phyloP scores from a whole-genome alignment of 2,888 invertebrate species.

The Tigriopus californicus region DNA sequence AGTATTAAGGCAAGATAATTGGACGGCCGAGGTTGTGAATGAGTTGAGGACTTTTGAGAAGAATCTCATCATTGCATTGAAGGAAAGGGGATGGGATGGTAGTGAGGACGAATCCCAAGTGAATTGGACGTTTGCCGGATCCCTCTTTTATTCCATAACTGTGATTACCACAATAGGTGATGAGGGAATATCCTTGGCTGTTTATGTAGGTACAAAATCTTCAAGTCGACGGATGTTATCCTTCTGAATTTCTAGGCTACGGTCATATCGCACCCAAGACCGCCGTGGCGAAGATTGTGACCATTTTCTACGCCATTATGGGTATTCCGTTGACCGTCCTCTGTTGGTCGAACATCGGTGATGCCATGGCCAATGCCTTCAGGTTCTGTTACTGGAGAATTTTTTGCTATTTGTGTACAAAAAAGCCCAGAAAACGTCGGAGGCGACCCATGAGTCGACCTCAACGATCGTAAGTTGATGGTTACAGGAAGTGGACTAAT shows the following conservation, averaged over 20 bases:
- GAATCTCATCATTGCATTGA: conserved; percentile 59
- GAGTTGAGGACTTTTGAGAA: conserved; percentile 42
- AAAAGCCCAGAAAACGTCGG: conserved; percentile 42
- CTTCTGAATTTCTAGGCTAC: conserved; percentile 45
- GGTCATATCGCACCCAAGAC: conserved; percentile 90
- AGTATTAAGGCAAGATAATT: conserved; percentile 51
- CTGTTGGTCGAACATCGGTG: conserved; percentile 84
- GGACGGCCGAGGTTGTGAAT: conserved; percentile 49
- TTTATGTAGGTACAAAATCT: too few species aligned
- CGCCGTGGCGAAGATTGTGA: conserved; percentile 76
- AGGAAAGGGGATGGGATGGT: conserved; percentile 75
- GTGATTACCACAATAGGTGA: conserved; percentile 89
- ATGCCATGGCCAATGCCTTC: conserved; percentile 82
- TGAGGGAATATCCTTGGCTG: conserved; percentile 25
- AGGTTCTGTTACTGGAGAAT: conserved; percentile 71
- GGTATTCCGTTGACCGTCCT: conserved; percentile 84
- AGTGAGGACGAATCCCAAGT: conserved; percentile 33
- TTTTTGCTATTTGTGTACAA: conserved; percentile 73
- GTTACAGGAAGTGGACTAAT: background rate
- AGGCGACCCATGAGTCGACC: conserved; percentile 16
- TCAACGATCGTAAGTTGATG: conserved; percentile 3
- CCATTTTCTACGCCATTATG: conserved; percentile 85
- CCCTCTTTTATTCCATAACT: conserved; percentile 82
- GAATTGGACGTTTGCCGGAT: conserved; percentile 37
- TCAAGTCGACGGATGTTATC: too few species aligned